Evolutionary conservation across 2,113 vertebrate genomes (phyloP), one percentile per base, ranked within the genome.

Genomic region (Eulemur macaco): DNA sequence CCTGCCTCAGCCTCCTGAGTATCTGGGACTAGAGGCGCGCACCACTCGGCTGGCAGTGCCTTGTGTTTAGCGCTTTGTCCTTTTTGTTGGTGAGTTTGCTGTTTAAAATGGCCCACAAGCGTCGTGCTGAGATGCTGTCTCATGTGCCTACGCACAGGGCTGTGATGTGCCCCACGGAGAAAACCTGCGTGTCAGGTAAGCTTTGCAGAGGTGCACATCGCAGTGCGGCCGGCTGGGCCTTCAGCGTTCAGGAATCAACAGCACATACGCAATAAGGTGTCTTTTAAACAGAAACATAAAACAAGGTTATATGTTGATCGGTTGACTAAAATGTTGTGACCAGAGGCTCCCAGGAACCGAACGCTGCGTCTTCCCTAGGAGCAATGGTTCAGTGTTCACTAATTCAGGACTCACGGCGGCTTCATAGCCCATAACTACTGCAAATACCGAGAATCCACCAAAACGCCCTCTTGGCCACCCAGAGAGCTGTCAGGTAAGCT

Each of bases 401-500:
- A 15, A 20, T 29, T 39, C 5, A 1, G 8, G 23, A 17, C 82
- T 29, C 5, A 0, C 5, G 4, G 52, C 0, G 50, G 71, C 42
- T 25, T 52, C 17, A 25, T 1, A 52, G 60, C 18, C 2, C 0
- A 1, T 3, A 11, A 34, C 9, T 17, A 12, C 27, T 1, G 15
- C 3, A 7, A 10, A 58, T 14, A 39, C 7, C 0, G 34, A 66
- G 45, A 50, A 34, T 0, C 0, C 11, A 25, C 66, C 20, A 3
- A 13, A 3, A 8, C 4, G 5, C 25, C 14, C 12, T 69, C 23
- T 3, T 4, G 31, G 42, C 1, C 1, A 0, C 5, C 1, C 0
- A 1, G 15, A 17, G 45, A n/a, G 8, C 2, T 45, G 0, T 5
- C 1, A 18, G 23, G 7, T 5, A 29, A 66, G 78, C 31, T 9